Evolutionary conservation across 2,888 invertebrate species (phyloP), one percentile per base, ranked within the genome.

Genomic region (Eucriotettix oculatus): DNA sequence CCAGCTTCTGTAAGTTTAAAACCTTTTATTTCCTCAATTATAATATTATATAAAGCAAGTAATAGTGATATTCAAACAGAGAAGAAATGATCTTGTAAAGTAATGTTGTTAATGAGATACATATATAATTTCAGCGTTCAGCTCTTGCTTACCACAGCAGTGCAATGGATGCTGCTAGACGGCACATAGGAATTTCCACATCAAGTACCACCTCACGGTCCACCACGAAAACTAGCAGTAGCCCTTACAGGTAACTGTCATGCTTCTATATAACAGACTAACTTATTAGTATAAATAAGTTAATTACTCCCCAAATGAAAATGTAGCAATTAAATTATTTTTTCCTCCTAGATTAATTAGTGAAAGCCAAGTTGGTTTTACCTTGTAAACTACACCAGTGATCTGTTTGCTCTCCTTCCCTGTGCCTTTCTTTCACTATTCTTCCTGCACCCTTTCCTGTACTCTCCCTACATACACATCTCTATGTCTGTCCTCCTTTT

Each of bases 121-220:
- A 29, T 29, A 29, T 48, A 14, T 48, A 14, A 48, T 48, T 48
- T 48, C 69, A 80, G 83, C 82, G 91, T 66, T 90, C 91, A 3
- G 88, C 90, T 0, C 74, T 91, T 64, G 87, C 90, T 1, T 91
- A 91, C 70, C 85, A 88, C 63, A 82, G 81, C 69, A 81, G 82
- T 56, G 62, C 55, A 70, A 80, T 66, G 64, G 61, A 65, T 64
- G 80, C 83, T 41, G 77, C 79, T 52, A 74, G 86, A 65, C 75
- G 90, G 56, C 88, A 90, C 71, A 86, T 94, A 64, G 96, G 95
- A 43, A 94, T 96, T 67, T 94, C 95, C 12, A 92, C 94, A 0
- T 93, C 94, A 0, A 93, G 93, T 62, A 96, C 95, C 0, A 96
- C 96, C 0, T 94, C 93, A 1, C 79, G 93, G 64, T 94, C 94